Evolutionary conservation across 2,888 invertebrate species (phyloP).

Genomic region (Perdita meconis): DNA sequence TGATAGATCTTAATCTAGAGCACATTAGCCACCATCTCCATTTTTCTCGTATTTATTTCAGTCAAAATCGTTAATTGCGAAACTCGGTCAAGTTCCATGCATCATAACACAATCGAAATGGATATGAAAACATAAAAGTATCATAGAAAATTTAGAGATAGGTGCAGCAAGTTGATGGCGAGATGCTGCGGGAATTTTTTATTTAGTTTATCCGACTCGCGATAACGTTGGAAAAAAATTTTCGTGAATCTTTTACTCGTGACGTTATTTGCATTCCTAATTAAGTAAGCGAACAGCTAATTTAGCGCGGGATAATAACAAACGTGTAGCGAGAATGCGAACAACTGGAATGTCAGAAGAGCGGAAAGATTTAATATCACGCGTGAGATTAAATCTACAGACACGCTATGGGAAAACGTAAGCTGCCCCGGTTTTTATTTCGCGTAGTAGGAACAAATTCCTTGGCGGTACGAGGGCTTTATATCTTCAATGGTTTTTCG

Average conservation of each 20-base stretch:
- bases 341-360: not conserved
- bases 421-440: not conserved
- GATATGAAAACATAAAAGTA: too few species aligned
- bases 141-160: too few species aligned
- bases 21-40: constrained; percentile 18
- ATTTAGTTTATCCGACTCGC: too few species aligned
- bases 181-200: too few species aligned
- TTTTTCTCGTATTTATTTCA: not conserved
- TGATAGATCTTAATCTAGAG: constrained; percentile 18
- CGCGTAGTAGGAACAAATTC: not conserved
- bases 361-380: constrained; percentile 29
- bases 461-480: not conserved
- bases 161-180: too few species aligned
- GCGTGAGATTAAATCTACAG: constrained; percentile 36
- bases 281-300: constrained; percentile 32
- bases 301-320: constrained; percentile 19
- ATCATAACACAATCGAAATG: too few species aligned
- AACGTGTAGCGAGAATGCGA: not conserved
- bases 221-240: not conserved
- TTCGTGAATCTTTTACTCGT: constrained; percentile 17
- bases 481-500: not conserved
- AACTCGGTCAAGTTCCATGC: too few species aligned
- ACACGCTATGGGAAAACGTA: not conserved
- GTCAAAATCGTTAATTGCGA: not conserved
- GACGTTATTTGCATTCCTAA: constrained; percentile 17